Evolutionary conservation across 1,140 invertebrate genomes (phyloP).

Genomic region (Leptopilina clavipes): DNA sequence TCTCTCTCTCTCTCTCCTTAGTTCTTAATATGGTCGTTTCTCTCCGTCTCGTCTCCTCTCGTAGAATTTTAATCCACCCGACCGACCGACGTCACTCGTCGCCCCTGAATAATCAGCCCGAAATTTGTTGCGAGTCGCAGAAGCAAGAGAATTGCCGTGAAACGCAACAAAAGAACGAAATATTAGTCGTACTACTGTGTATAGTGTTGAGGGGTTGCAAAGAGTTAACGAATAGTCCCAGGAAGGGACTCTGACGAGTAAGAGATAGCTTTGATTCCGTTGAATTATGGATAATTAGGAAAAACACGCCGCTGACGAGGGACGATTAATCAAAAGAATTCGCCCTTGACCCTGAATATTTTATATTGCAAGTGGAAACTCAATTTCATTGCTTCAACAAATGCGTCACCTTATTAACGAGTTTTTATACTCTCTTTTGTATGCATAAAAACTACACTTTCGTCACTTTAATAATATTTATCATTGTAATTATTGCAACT

Average conservation of each 20-base stretch:
- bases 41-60: conserved; percentile 45
- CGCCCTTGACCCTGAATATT: not conserved
- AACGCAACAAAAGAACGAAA: conserved; percentile 71
- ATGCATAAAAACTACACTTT: too few species aligned
- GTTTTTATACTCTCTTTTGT: too few species aligned
- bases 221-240: conserved; percentile 19
- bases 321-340: conserved; percentile 30
- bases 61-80: conserved; percentile 70
- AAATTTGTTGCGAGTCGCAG: conserved; percentile 67
- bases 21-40: conserved; percentile 38
- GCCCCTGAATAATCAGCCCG: conserved; percentile 70
- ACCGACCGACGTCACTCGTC: conserved; percentile 64
- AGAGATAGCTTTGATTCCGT: conserved; percentile 43
- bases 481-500: too few species aligned
- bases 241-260: not conserved
- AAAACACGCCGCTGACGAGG: conserved; percentile 44
- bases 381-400: too few species aligned
- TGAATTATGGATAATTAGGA: conserved; percentile 48
- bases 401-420: too few species aligned
- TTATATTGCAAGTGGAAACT: not conserved
- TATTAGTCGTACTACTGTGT: conserved; percentile 62
- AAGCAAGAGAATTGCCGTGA: conserved; percentile 63
- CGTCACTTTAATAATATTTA: too few species aligned
- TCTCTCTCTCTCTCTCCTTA: conserved; percentile 26
- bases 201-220: not conserved